Evolutionary conservation across 2,888 invertebrate genomes (phyloP), one percentile per base, ranked within the genome.

Genomic region (Leptarthrus brevirostris): DNA sequence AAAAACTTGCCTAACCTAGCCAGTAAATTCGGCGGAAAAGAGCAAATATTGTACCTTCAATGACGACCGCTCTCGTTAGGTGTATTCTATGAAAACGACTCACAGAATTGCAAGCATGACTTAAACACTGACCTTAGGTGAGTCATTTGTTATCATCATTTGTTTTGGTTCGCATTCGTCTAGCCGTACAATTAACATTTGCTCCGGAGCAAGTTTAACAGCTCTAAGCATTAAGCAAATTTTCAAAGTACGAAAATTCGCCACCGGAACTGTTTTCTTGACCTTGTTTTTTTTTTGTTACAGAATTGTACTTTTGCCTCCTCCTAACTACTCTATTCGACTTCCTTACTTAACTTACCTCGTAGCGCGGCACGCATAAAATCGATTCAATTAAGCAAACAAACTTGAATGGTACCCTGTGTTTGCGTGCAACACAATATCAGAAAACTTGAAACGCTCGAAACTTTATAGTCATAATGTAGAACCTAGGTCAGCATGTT

Each of bases 391-490:
- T 58, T 12, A 20, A 34, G 16, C 34, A 34, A 18, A 22, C 18
- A 40, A 40, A 12, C n/a, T 3, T 24, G 2, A 22, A 22, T 20
- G 34, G 16, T 52, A 69, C 69, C 69, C 69, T 69, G 69, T 69
- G 30, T 26, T 69, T 52, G 69, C 52, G 20, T 69, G 52, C 49
- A 71, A 71, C 22, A 54, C 24, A 71, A 71, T 71, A 40, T 47
- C 16, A 24, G 30, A 52, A 58, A 30, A 47, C 58, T 47, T 24
- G 54, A 72, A 56, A 64, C 64, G 20, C 44, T 40, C 72, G 72
- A 56, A 72, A 72, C 72, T 72, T 72, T 72, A 72, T 56, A 72
- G 72, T 58, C 72, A 72, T 72, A 72, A 72, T 72, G 72, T 72
- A 72, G 72, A 56, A 72, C 72, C 72, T 72, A 72, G 72, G 72